Evolutionary conservation across 2,113 vertebrate genomes (phyloP).

Genomic region (Chitala chitala): DNA sequence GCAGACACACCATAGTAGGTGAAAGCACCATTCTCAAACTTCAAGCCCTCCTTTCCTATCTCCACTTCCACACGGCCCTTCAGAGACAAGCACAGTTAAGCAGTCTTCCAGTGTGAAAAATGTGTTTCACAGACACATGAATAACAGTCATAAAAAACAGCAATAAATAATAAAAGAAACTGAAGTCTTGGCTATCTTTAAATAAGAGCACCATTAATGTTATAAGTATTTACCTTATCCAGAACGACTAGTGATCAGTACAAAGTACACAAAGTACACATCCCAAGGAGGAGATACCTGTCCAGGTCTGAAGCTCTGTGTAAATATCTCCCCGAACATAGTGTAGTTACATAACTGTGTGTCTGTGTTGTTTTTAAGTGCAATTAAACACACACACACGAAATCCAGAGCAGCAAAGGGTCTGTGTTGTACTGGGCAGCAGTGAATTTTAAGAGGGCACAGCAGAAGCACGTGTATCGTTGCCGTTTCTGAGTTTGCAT

Average conservation of each 20-base stretch:
- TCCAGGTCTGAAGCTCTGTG: neutral
- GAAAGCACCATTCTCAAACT: slow-evolving; percentile 87
- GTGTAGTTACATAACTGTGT: neutral
- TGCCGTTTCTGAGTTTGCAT: neutral
- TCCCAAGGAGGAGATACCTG: neutral
- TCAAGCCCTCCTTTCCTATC: slow-evolving; percentile 85
- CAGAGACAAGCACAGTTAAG: neutral
- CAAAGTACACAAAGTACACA: neutral
- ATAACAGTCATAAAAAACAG: neutral
- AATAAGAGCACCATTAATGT: neutral
- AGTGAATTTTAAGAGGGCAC: too few relatives aligned
- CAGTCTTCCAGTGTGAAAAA: too few relatives aligned
- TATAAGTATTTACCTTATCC: too few relatives aligned
- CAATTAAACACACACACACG: neutral
- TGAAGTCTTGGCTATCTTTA: neutral
- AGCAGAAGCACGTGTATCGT: neutral
- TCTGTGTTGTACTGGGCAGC: neutral
- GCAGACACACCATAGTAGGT: slow-evolving; percentile 85
- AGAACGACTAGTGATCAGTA: neutral
- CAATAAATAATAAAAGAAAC: too few relatives aligned
- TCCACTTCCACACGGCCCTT: slow-evolving; percentile 87
- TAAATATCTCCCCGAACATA: neutral
- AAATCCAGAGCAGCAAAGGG: neutral
- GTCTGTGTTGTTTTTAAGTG: neutral
- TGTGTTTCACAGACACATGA: slow-evolving; percentile 12